A percentile compares a stretch with the other conserved stretches of the same genome.
Evolutionary conservation across 1,140 invertebrate genomes (phyloP).

Genomic region (Phocides pigmalion): DNA sequence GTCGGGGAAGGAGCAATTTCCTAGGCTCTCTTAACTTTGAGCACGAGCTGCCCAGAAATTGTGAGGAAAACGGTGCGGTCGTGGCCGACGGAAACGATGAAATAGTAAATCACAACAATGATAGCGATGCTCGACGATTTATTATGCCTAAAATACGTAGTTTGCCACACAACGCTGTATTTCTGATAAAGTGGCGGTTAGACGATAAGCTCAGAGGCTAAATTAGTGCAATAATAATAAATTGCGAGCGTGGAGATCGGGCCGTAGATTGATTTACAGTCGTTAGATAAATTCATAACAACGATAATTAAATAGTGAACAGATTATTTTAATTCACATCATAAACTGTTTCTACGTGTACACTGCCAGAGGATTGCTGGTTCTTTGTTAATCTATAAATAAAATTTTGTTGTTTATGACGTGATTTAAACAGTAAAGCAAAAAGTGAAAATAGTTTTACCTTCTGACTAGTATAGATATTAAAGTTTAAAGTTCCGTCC

Average conservation of each 20-base stretch:
- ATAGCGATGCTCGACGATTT: constrained; percentile 51
- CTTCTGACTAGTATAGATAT: too few species aligned
- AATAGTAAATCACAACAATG: constrained; percentile 69
- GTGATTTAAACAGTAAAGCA: too few species aligned
- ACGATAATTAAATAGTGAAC: constrained; percentile 22
- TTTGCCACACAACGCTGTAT: constrained; percentile 28
- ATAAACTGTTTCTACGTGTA: not conserved
- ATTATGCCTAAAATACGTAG: constrained; percentile 45
- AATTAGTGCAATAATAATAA: constrained; percentile 36
- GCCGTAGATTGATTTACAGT: constrained; percentile 23
- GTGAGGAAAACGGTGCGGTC: constrained; percentile 51
- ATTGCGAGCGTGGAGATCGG: constrained; percentile 25
- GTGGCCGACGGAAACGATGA: constrained; percentile 60
- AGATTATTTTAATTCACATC: not conserved
- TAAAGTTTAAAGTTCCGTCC: too few species aligned
- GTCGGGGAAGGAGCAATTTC: constrained; percentile 67
- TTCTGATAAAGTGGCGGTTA: constrained; percentile 32
- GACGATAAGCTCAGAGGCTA: constrained; percentile 30
- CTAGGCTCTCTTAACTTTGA: constrained; percentile 57
- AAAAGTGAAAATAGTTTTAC: too few species aligned
- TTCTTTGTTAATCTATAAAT: too few species aligned
- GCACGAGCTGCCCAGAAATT: constrained; percentile 59
- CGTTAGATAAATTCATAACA: constrained; percentile 15
- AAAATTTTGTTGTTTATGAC: too few species aligned
- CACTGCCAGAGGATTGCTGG: not conserved